phyloP scores from a whole-genome alignment of 2,888 invertebrate species.

The Cosmopolites sordidus region DNA sequence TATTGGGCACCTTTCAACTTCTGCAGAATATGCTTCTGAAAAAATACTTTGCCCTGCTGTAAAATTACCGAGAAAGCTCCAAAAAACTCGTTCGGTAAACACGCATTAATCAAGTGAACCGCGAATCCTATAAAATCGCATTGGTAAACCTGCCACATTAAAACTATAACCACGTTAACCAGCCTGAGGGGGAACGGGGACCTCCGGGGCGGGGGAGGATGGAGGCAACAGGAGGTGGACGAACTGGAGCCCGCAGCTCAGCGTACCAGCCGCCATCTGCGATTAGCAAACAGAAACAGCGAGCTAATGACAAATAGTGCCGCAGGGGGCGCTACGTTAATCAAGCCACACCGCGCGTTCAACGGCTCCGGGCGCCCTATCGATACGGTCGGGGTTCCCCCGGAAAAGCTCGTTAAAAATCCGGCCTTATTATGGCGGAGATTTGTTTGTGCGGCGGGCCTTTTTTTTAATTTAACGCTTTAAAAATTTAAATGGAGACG shows the following conservation, averaged over 20 bases:
- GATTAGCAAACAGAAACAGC: slow-evolving; percentile 49
- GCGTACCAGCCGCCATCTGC: slow-evolving; percentile 43
- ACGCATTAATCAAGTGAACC: no score
- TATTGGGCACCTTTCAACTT: no score
- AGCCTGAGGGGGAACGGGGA: not conserved
- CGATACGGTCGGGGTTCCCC: not conserved
- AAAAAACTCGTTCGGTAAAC: no score
- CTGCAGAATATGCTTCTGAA: no score
- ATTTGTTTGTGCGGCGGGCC: slow-evolving; percentile 17
- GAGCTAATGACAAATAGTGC: slow-evolving; percentile 48
- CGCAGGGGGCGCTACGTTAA: slow-evolving; percentile 44
- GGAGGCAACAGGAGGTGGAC: not conserved
- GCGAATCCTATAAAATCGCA: no score
- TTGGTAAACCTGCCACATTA: not conserved
- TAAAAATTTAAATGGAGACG: slow-evolving; percentile 19
- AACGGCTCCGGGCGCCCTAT: not conserved
- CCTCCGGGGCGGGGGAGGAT: not conserved
- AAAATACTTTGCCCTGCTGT: no score
- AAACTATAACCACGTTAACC: slow-evolving; percentile 27
- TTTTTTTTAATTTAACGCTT: slow-evolving; percentile 24
- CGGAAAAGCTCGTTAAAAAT: slow-evolving; percentile 26
- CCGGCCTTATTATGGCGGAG: slow-evolving; percentile 13
- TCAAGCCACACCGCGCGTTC: slow-evolving; percentile 36
- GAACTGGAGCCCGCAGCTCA: no score
- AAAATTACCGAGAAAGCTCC: no score